These are phyloP conservation scores for Brachyistius frenatus DNA, from an alignment of 2,113 vertebrate species.

Conservation along the genomic window DNA sequence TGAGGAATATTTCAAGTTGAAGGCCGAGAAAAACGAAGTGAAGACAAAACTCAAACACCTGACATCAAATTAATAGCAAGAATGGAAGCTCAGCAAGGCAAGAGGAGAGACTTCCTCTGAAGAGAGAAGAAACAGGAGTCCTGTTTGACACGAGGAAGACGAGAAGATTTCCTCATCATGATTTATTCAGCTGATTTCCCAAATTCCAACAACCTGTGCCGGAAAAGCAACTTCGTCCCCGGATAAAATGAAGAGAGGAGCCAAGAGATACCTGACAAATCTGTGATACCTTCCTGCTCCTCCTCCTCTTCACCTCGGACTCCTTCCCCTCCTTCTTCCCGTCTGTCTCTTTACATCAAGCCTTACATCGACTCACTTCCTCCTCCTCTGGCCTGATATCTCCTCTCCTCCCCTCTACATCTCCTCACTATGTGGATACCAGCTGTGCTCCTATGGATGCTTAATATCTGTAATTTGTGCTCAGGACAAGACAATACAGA, in stretches of 20 bases:
- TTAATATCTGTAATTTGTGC: conserved; percentile 72
- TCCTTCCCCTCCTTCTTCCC: conserved; percentile 27
- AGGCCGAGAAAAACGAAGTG: conserved; percentile 30
- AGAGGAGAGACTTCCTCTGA: conserved; percentile 49
- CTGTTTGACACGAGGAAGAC: conserved; percentile 7
- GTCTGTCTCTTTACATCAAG: conserved; percentile 2
- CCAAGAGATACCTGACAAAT: conserved; percentile 48
- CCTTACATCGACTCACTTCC: background rate
- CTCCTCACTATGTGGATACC: conserved; percentile 81
- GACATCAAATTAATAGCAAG: conserved; percentile 42
- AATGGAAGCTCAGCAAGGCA: conserved; percentile 51
- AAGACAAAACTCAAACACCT: conserved; percentile 53
- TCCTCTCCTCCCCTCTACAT: conserved; percentile 48
- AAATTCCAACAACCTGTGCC: conserved; percentile 61
- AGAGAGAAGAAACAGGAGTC: background rate
- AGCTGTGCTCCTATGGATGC: conserved; percentile 79
- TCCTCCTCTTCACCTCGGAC: conserved; percentile 22
- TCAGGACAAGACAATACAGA: conserved; percentile 73
- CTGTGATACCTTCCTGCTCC: conserved; percentile 53
- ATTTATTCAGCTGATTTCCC: conserved; percentile 62
- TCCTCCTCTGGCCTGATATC: conserved; percentile 43
- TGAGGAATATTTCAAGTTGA: conserved; percentile 20
- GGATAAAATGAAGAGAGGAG: conserved; percentile 75
- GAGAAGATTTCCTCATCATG: conserved; percentile 71
- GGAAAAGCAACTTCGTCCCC: conserved; percentile 77